Evolutionary conservation across 1,140 invertebrate genomes (phyloP).

Genomic region (Drosophila suzukii): DNA sequence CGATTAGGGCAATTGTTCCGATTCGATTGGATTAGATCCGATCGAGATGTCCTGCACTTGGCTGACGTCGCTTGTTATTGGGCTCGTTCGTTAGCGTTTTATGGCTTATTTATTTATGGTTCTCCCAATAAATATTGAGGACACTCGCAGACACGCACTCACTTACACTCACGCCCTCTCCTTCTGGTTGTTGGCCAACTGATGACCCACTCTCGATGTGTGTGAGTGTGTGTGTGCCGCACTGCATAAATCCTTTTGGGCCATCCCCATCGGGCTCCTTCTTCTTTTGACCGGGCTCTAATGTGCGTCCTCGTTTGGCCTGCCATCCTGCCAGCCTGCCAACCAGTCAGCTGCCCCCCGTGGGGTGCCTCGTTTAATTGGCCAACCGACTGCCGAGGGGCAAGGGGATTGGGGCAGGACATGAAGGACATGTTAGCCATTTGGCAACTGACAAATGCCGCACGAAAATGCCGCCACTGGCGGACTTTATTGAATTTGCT

Average conservation of each 20-base stretch:
- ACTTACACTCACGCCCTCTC: neutral
- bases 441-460: constrained; percentile 55
- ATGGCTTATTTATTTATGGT: constrained; percentile 62
- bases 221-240: constrained; percentile 48
- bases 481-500: constrained; percentile 50
- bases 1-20: neutral
- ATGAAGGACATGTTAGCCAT: constrained; percentile 47
- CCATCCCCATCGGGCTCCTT: neutral
- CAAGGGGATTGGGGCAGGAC: constrained; percentile 1
- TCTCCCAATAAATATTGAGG: constrained; percentile 53
- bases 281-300: constrained; percentile 47
- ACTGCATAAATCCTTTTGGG: constrained; percentile 64
- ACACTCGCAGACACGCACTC: constrained; percentile 39
- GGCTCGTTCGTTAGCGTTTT: constrained; percentile 37
- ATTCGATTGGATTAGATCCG: constrained; percentile 14
- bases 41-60: constrained; percentile 26
- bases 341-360: constrained; percentile 18
- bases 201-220: constrained; percentile 29
- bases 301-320: constrained; percentile 73
- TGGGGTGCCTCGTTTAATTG: constrained; percentile 45
- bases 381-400: constrained; percentile 30
- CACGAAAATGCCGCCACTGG: constrained; percentile 31
- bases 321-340: constrained; percentile 48
- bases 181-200: constrained; percentile 6
- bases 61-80: constrained; percentile 13